A percentile compares a stretch with the other conserved stretches of the same genome.
Evolutionary conservation across 2,888 invertebrate species (phyloP).

Genomic region (Ypsolopha sequella): DNA sequence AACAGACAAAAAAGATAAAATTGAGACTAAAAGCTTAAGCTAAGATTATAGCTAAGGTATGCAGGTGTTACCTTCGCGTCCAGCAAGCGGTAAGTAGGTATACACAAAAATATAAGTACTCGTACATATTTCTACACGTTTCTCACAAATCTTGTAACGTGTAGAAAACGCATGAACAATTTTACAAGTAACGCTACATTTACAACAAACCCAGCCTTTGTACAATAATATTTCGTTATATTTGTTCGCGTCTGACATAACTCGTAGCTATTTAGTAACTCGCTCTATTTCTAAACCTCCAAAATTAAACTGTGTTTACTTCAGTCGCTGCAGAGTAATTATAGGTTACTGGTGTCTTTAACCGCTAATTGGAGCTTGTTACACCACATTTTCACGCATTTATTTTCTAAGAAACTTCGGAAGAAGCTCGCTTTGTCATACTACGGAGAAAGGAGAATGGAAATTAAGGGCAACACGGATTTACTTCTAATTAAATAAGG

Average conservation of each 20-base stretch:
- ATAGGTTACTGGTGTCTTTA: constrained; percentile 53
- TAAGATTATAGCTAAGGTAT: too few relatives aligned
- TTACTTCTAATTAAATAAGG: neutral
- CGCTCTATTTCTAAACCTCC: constrained; percentile 48
- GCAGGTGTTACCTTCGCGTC: too few relatives aligned
- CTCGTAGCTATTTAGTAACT: constrained; percentile 63
- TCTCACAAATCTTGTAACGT: too few relatives aligned
- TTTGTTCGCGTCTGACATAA: constrained; percentile 46
- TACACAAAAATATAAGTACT: too few relatives aligned
- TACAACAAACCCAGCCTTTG: neutral
- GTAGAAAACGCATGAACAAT: too few relatives aligned
- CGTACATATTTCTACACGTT: too few relatives aligned
- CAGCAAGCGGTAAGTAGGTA: too few relatives aligned
- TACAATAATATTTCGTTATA: neutral
- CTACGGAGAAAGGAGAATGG: neutral
- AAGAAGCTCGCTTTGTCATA: neutral
- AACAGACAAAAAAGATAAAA: too few relatives aligned
- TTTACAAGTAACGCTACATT: neutral
- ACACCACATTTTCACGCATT: neutral
- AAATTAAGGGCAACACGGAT: neutral
- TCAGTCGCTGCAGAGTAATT: constrained; percentile 35
- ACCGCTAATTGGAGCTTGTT: constrained; percentile 49
- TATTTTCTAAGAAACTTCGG: neutral
- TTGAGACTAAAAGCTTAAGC: too few relatives aligned
- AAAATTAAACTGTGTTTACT: constrained; percentile 50